Evolutionary conservation across 1,140 invertebrate genomes (phyloP), one percentile per base, ranked within the genome.

Genomic region (Halictus rubicundus): DNA sequence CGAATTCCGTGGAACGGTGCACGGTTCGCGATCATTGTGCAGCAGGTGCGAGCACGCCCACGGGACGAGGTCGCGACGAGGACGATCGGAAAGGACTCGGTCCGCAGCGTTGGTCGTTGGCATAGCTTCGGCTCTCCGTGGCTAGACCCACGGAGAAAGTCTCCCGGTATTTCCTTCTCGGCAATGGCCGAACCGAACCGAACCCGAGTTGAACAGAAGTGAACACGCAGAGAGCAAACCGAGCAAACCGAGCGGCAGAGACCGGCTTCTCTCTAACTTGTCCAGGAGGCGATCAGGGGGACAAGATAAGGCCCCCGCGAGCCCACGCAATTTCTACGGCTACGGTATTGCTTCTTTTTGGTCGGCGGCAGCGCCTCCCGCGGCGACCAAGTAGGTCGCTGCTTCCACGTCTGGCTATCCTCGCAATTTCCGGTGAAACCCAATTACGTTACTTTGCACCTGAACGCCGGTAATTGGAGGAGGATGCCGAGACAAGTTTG

Each of bases 391-490:
- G 68, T 78, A 72, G 76, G 76, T 25, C 76, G 59, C 68, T 49
- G 68, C 69, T 78, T 72, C 68, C 76, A 54, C 32, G 27, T 72
- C 68, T 64, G 68, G 12, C 42, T 61, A 64, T 78, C 64, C 46
- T 73, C 39, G 78, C 70, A 84, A 87, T 87, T 86, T 87, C 85
- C 85, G 85, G 85, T 87, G 84, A 87, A 87, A 87, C 73, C 75
- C 81, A 86, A 81, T 86, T 82, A 81, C 78, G 74, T 78, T 80
- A 84, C 54, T 78, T 80, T 60, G 61, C 85, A 68, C 81, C 60
- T 68, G 83, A 85, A 76, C 68, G 19, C n/a, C n/a, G 72, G 52
- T 52, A 63, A 74, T 37, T 23, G 46, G 54, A 25, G 10, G 46
- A 52, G 5, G 32, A n/a, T n/a, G 25, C 63, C 21, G 8, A 39